Base-by-base conservation (phyloP, 2,888 invertebrate genomes). In the Poecilobothrus nobilitatus region DNA sequence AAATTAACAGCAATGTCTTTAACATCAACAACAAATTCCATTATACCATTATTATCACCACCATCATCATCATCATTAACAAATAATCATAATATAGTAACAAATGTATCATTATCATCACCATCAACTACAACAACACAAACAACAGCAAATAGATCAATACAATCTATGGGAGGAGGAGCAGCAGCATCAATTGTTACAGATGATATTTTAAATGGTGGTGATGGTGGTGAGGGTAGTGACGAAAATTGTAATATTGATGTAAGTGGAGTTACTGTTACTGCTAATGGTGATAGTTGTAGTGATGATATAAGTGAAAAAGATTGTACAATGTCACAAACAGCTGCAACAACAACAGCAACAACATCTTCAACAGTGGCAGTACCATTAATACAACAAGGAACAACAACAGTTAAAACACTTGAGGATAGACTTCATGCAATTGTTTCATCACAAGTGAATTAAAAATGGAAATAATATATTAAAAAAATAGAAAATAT, bases 331-430 rank as follows among this genome's bases (percentile, higher is more conserved):
- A 34, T 65, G 63, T n/a, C 62, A 68, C 21, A 37, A 41, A 44
- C 63, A 20, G 18, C 33, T 44, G 8, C 27, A 63, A n/a, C 63
- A 63, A 63, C 68, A 63, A 15, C 66, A 44, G 41, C 63, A 37
- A 18, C 63, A 63, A 27, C 27, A 34, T 7, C 34, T 7, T n/a
- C 63, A 63, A 63, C 68, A 63, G 18, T 63, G 33, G 41, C 63
- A 37, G 27, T 5, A 4, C 5, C 27, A 27, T 27, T 27, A 27
- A 5, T 5, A 27, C 27, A 27, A 27, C 27, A 27, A 27, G 27
- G 27, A 27, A 66, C 68, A 37, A 69, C 70, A 22, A 53, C 72
- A 67, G 66, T 70, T 62, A 67, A 20, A 21, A 33, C 22, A 64
- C 22, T 64, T 12, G 33, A 64, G 18, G 64, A 33, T n/a, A 64